Conservation (phyloP, 2,113 vertebrate genomes). For the Tursiops truncatus region DNA sequence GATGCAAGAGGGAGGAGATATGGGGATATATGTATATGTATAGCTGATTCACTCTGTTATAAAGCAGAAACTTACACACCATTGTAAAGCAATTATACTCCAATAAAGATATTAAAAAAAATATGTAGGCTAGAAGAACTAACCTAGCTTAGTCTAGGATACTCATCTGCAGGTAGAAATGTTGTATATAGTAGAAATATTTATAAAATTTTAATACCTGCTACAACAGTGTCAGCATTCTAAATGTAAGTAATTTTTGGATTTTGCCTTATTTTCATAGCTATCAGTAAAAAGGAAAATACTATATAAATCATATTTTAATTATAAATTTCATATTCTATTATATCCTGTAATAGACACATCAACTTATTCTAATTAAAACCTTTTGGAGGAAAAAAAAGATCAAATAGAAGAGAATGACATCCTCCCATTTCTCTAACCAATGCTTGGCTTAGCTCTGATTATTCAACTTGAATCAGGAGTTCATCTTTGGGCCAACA, state of each 20-base stretch:
- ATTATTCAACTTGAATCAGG: background rate
- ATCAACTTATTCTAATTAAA: background rate
- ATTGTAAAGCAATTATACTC: no score
- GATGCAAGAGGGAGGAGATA: no score
- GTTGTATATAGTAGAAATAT: background rate
- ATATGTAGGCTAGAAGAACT: background rate
- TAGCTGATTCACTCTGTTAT: no score
- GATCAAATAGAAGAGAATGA: background rate
- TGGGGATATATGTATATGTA: no score
- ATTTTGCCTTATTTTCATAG: background rate
- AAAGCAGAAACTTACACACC: no score
- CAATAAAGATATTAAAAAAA: background rate
- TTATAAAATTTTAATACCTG: background rate
- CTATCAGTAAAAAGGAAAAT: background rate
- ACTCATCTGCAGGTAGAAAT: background rate
- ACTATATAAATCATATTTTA: background rate
- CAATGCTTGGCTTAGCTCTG: background rate
- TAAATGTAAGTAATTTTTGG: background rate
- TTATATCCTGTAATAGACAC: background rate
- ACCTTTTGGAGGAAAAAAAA: background rate
- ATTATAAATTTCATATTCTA: background rate
- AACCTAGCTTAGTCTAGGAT: background rate
- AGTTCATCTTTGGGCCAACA: background rate
- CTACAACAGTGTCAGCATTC: background rate
- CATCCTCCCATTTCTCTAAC: background rate